Evolutionary conservation across 2,888 invertebrate genomes (phyloP).

Genomic region (Amblyteles armatorius): DNA sequence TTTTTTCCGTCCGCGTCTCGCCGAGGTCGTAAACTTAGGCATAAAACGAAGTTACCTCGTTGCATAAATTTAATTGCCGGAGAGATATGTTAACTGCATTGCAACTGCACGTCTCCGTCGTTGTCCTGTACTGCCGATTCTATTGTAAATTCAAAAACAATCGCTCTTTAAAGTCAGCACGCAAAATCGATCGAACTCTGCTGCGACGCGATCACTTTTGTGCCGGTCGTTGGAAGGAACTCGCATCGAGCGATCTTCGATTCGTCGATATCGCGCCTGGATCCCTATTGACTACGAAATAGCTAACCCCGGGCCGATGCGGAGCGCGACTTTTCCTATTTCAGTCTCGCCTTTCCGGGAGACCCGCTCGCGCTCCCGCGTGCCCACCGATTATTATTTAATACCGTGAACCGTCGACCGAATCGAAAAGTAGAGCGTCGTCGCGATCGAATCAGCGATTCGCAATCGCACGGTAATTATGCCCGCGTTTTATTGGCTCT

Average conservation of each 20-base stretch:
- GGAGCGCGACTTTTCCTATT: conserved; percentile 56
- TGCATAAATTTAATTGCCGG: conserved; percentile 1
- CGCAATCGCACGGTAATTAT: conserved; percentile 63
- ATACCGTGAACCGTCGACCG: conserved; percentile 37
- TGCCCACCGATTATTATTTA: conserved; percentile 59
- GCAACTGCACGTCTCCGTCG: not conserved
- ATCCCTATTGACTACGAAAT: conserved; percentile 12
- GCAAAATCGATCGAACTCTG: conserved; percentile 27
- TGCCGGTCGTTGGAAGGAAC: conserved; percentile 45
- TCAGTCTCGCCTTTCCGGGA: conserved; percentile 54
- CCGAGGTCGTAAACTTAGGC: conserved; percentile 31
- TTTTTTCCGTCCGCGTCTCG: not conserved
- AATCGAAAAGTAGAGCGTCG: conserved; percentile 57
- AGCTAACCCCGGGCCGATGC: conserved; percentile 26
- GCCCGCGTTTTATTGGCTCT: conserved; percentile 60
- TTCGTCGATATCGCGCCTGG: conserved; percentile 35
- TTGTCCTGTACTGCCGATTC: conserved; percentile 13
- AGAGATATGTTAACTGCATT: not conserved
- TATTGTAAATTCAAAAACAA: conserved; percentile 22
- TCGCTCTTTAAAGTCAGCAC: conserved; percentile 3
- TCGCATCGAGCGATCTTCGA: conserved; percentile 59
- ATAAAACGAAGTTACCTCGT: conserved; percentile 14
- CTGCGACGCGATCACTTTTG: conserved; percentile 33
- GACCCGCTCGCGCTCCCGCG: conserved; percentile 10
- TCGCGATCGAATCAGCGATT: conserved; percentile 43